A percentile compares a stretch with the other conserved stretches of the same genome.
These are phyloP conservation scores for Enteromius trimaculatus DNA, from an alignment of 2,797 vertebrate species.

Conservation along the genomic window DNA sequence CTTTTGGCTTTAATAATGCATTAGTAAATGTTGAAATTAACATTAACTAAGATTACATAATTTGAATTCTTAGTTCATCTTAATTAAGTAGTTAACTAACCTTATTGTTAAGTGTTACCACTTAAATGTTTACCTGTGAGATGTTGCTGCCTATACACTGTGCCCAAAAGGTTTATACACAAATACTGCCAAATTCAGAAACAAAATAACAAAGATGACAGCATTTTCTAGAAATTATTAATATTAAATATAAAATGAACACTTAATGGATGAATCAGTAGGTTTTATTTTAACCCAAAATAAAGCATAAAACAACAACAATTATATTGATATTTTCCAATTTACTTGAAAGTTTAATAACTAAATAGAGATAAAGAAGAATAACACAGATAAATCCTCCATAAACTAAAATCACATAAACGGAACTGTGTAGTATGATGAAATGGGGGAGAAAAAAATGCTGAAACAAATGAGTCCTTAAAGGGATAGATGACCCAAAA, in stretches of 20 bases:
- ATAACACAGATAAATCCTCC: neutral
- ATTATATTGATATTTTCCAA: neutral
- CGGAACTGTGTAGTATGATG: neutral
- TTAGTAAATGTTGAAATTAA: neutral
- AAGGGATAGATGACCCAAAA: neutral
- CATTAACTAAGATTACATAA: neutral
- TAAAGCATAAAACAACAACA: neutral
- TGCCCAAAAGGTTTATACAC: neutral
- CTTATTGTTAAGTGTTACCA: neutral
- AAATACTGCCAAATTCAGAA: neutral
- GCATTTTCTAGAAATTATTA: neutral
- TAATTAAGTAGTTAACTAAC: neutral
- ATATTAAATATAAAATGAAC: neutral
- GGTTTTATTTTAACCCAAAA: neutral
- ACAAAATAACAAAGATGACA: neutral
- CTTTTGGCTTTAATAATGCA: neutral
- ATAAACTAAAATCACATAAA: neutral
- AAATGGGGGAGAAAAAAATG: neutral
- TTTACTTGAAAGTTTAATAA: too few species aligned
- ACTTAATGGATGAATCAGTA: neutral
- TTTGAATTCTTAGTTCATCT: neutral
- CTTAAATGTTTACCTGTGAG: neutral
- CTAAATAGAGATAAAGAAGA: neutral
- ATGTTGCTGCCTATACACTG: neutral
- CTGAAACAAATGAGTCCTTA: neutral